Evolutionary conservation across 2,113 vertebrate species (phyloP).

Genomic region (Crotalus helleri): DNA sequence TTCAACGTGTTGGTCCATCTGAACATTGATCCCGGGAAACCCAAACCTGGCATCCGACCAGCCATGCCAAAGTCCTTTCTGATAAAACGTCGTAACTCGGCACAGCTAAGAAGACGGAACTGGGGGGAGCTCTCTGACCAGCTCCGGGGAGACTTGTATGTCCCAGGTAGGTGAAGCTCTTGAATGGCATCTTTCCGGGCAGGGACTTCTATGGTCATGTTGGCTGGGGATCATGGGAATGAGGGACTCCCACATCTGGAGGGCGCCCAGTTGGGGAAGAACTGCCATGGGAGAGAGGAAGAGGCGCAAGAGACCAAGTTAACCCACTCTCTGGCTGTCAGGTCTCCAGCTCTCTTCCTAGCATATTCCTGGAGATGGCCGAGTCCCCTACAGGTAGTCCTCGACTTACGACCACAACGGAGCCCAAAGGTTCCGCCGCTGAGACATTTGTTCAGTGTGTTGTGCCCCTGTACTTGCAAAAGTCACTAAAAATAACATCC

Average conservation of each 20-base stretch:
- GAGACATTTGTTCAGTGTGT: not conserved
- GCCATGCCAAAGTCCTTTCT: slow-evolving; percentile 65
- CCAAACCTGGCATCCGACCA: too few species aligned
- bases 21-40: not conserved
- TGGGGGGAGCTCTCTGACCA: slow-evolving; percentile 62
- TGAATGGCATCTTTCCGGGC: not conserved
- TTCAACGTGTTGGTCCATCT: not conserved
- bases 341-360: not conserved
- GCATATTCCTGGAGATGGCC: not conserved
- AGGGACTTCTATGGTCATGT: not conserved
- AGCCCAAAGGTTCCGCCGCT: not conserved
- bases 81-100: slow-evolving; percentile 56
- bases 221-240: not conserved
- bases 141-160: slow-evolving; percentile 61
- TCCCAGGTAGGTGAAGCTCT: slow-evolving; percentile 53
- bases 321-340: not conserved
- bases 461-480: not conserved
- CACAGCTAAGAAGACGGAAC: slow-evolving; percentile 9
- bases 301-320: not conserved
- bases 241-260: not conserved
- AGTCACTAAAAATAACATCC: not conserved
- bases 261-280: not conserved
- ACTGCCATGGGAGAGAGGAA: not conserved
- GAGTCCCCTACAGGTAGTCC: not conserved
- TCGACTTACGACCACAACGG: not conserved